A percentile compares a stretch with the other conserved stretches of the same genome.
Conservation (phyloP, 2,113 vertebrate genomes). For the Solenodon paradoxus region DNA sequence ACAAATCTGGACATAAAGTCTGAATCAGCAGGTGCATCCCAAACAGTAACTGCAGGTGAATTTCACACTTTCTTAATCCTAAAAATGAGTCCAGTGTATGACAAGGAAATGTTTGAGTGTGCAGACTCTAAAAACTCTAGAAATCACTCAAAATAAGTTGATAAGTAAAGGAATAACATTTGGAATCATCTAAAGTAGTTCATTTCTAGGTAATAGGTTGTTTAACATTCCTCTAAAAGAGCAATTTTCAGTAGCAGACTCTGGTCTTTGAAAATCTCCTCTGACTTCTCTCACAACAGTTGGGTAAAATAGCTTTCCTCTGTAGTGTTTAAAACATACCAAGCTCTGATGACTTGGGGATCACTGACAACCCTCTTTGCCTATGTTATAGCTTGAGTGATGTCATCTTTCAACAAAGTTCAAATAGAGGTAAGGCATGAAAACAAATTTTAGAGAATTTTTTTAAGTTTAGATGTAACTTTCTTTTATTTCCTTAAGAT, state of each 20-base stretch:
- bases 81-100: neutral
- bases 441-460: neutral
- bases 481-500: neutral
- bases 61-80: neutral
- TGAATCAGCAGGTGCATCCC: fast-evolving
- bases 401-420: constrained; percentile 48
- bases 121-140: neutral
- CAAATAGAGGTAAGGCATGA: constrained; percentile 17
- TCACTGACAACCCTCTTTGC: constrained; percentile 69
- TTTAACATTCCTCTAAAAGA: neutral
- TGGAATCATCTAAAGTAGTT: neutral
- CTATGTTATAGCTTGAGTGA: constrained; percentile 25
- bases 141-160: neutral
- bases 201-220: neutral
- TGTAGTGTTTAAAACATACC: constrained; percentile 51
- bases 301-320: neutral
- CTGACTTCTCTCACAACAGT: neutral
- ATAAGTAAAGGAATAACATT: neutral
- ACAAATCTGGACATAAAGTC: neutral
- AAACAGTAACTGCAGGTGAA: neutral
- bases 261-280: neutral
- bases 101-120: neutral
- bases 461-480: neutral
- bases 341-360: constrained; percentile 70
- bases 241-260: neutral